Base-by-base conservation (phyloP, 2,888 invertebrate species). In the Hesperia comma region DNA sequence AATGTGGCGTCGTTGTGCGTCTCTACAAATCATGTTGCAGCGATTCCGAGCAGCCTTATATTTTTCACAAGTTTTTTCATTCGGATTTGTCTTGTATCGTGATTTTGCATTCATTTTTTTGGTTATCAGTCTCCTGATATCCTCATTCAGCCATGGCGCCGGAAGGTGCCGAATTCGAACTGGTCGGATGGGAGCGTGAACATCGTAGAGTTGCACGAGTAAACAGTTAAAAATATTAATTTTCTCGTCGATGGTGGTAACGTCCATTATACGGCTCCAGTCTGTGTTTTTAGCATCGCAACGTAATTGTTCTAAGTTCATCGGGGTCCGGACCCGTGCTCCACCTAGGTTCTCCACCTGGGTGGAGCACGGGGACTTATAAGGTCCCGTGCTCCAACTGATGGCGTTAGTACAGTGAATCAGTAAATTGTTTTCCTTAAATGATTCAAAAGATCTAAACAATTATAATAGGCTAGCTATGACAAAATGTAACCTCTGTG, bases 201-300 rank as follows among this genome's bases (percentile, higher is more conserved):
- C n/a, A 61, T 70, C 68, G 21, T 49, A 72, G n/a, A 70, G 62
- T 2, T 51, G 15, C 2, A 61, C 53, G 26, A 71, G n/a, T 26
- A 67, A 21, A 2, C 58, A 2, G 57, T 63, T 69, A 33, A 70
- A 63, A 8, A 37, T n/a, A 2, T 32, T 21, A 6, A 71, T 61
- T 26, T 66, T 62, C 8, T 32, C 57, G 43, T 71, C 68, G 6
- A 69, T 55, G 4, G 41, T 58, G 6, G 43, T 19, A 2, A 41
- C 26, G 2, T 32, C 17, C 0, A 21, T 7, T 10, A 70, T 32
- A 32, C 33, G 12, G 32, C 46, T 41, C 70, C 71, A 73, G 33
- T 73, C 69, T 0, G 67, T 26, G 4, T 10, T 37, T 0, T 7
- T 1, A 2, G 68, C 69, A 61, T 69, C 70, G 7, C 15, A 19